A percentile compares a stretch with the other conserved stretches of the same genome.
Evolutionary conservation across 2,113 vertebrate genomes (phyloP).

Genomic region (Aphelocoma coerulescens): DNA sequence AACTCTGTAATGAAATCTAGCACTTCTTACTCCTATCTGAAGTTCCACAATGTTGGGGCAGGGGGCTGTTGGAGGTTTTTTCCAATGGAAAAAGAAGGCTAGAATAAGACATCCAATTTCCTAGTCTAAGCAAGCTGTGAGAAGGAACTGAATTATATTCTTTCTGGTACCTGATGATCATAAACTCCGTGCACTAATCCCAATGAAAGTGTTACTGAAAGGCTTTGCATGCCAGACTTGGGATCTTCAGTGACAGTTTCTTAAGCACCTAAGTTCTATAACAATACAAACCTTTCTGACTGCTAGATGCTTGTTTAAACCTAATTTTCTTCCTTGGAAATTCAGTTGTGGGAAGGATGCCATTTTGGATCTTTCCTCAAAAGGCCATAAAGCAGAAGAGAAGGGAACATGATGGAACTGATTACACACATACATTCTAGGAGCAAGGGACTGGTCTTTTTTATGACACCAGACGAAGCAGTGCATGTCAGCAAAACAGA

Average conservation of each 20-base stretch:
- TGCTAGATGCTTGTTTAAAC: neutral
- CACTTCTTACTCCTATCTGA: neutral
- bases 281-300: neutral
- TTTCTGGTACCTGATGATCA: neutral
- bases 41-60: neutral
- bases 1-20: neutral
- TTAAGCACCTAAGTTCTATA: neutral
- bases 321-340: neutral
- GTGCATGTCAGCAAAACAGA: neutral
- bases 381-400: neutral
- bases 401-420: neutral
- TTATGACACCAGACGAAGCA: neutral
- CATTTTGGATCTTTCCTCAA: neutral
- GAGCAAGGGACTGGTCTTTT: neutral
- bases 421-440: neutral
- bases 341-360: neutral
- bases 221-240: neutral
- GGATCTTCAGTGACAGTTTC: neutral
- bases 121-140: neutral
- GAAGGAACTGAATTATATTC: neutral
- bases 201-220: neutral
- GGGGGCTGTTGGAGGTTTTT: neutral
- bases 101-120: neutral
- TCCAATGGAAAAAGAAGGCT: neutral
- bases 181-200: neutral